Percentiles rank a stretch among this genome's conserved stretches.
phyloP scores from a whole-genome alignment of 2,888 invertebrate genomes.

The Tineola bisselliella region DNA sequence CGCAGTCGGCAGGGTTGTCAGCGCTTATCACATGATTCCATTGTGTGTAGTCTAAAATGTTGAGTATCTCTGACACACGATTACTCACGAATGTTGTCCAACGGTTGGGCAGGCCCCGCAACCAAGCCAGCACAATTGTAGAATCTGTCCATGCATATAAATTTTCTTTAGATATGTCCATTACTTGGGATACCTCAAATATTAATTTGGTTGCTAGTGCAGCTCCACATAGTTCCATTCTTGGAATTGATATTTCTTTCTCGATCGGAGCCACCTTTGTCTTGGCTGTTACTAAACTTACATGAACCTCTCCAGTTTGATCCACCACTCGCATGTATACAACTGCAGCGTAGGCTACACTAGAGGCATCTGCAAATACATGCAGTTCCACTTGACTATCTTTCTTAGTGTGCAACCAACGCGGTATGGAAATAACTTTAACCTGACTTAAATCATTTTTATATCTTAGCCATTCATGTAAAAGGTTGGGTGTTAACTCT shows the following conservation, averaged over 20 bases:
- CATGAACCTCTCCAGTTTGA: background rate
- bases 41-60: constrained; percentile 15
- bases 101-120: constrained; percentile 20
- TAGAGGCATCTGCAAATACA: constrained; percentile 20
- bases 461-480: constrained; percentile 17
- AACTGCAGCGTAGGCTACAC: constrained; percentile 18
- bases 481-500: constrained; percentile 13
- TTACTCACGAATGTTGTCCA: constrained; percentile 24
- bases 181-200: constrained; percentile 14
- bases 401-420: constrained; percentile 16
- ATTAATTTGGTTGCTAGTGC: background rate
- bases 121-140: constrained; percentile 21
- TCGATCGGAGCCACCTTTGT: constrained; percentile 20
- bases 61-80: constrained; percentile 21
- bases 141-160: constrained; percentile 22
- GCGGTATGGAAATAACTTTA: constrained; percentile 16
- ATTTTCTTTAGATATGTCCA: constrained; percentile 14
- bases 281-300: constrained; percentile 18
- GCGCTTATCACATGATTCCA: constrained; percentile 21
- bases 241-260: constrained; percentile 19
- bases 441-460: constrained; percentile 14
- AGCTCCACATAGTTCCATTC: constrained; percentile 21
- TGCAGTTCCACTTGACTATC: constrained; percentile 17
- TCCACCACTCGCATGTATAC: constrained; percentile 18
- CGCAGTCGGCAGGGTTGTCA: constrained; percentile 24